These are phyloP conservation scores for Patella caerulea DNA, from an alignment of 2,888 invertebrate genomes.

Conservation along the genomic window DNA sequence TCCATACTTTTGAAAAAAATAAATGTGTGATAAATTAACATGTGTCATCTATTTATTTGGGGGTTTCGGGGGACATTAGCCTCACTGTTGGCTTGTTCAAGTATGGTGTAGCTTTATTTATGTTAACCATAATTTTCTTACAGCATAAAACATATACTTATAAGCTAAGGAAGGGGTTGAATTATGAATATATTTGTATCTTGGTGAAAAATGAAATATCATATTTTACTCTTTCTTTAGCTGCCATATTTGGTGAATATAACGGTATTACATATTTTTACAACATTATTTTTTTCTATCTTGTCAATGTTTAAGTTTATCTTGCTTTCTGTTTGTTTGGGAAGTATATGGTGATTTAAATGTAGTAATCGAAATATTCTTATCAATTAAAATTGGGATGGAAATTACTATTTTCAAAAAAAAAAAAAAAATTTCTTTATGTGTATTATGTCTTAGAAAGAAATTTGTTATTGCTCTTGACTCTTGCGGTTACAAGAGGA, in stretches of 20 bases:
- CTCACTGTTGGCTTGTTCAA: no score
- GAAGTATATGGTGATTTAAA: conserved; percentile 1
- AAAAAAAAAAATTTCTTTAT: background rate
- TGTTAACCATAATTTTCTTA: no score
- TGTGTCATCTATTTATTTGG: no score
- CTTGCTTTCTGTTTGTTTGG: conserved; percentile 6
- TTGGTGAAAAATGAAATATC: background rate
- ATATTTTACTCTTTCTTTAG: conserved; percentile 5
- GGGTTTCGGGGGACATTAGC: no score
- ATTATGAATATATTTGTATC: background rate
- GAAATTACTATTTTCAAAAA: background rate
- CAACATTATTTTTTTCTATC: background rate
- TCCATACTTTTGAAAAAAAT: no score
- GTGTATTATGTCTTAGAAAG: no score
- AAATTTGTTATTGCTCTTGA: no score
- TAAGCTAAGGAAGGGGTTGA: no score
- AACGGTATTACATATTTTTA: conserved; percentile 8
- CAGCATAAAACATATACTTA: no score
- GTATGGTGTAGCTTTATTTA: no score
- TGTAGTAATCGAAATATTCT: background rate
- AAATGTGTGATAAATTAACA: no score
- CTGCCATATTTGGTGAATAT: conserved; percentile 6
- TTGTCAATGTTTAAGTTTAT: background rate
- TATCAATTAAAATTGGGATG: background rate
- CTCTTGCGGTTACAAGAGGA: no score